A percentile compares a stretch with the other conserved stretches of the same genome.
Conservation (phyloP, 2,797 vertebrate genomes). For the Eurystomus glaucurus region DNA sequence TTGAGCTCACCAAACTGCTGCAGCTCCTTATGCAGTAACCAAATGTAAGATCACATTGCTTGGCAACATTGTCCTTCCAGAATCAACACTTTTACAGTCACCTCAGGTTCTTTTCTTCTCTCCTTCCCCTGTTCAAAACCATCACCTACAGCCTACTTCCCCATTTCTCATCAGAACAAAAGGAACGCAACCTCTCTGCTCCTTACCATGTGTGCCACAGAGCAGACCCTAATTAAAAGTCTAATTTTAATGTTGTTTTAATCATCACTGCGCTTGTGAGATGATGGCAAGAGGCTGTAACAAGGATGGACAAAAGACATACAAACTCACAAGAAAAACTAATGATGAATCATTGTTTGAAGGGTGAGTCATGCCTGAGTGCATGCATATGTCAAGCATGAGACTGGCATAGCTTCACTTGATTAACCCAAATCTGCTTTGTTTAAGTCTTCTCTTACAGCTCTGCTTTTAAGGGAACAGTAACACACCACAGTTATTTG, state of each 20-base stretch:
- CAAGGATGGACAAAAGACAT: constrained; percentile 61
- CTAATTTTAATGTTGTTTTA: constrained; percentile 19
- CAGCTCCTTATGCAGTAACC: not conserved
- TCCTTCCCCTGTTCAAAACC: not conserved
- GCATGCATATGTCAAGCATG: constrained; percentile 7
- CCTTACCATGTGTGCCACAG: rapidly evolving
- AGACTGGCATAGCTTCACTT: constrained; percentile 26
- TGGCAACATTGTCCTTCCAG: constrained; percentile 20
- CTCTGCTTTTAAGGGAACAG: constrained; percentile 52
- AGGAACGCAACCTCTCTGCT: not conserved
- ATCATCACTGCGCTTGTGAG: constrained; percentile 6
- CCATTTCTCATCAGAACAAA: not conserved
- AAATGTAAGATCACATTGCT: not conserved
- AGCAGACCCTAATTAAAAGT: not conserved
- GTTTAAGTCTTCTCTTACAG: constrained; percentile 35
- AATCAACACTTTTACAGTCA: not conserved
- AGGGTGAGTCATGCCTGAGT: constrained; percentile 28
- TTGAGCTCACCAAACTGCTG: not conserved
- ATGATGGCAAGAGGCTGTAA: constrained; percentile 7
- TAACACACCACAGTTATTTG: not conserved
- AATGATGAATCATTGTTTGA: constrained; percentile 55
- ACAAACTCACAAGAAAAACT: constrained; percentile 40
- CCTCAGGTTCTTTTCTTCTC: not conserved
- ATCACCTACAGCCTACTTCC: not conserved
- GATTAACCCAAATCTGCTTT: constrained; percentile 51